Base-by-base conservation (phyloP, 1,140 invertebrate species). In the Ceratitis capitata region DNA sequence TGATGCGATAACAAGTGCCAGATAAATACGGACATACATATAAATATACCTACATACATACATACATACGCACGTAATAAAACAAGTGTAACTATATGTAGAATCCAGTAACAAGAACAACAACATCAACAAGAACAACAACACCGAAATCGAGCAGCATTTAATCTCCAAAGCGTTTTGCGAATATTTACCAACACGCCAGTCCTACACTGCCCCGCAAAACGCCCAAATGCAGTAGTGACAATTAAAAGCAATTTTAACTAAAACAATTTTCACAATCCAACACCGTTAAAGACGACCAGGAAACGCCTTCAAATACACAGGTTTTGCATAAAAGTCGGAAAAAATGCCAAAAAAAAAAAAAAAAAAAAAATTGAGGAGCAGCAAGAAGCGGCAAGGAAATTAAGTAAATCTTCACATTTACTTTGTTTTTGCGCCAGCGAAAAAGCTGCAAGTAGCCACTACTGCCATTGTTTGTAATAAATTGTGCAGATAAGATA, bases 401-500 rank as follows among this genome's bases (percentile, higher is more conserved):
- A 61, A 61, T 29, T 61, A 32, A 61, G 26, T 23, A 29, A 4
- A 19, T 32, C 29, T 69, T 35, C 16, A 10, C 4, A 56, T 56
- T 14, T 16, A 9, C 39, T 5, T 12, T 45, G 19, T 61, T n/a
- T n/a, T 16, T 64, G 29, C 7, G 69, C n/a, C 16, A 78, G 35
- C n/a, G n/a, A 39, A 45, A 78, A 78, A 45, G 1, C 69, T 23
- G 39, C 39, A 78, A n/a, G 69, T 78, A 42, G 69, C 69, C 69
- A 78, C n/a, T n/a, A 78, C 26, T 78, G 39, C 29, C 39, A 45
- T 78, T 78, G 69, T 78, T n/a, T 78, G 69, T 78, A 78, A 78
- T 78, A 78, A 78, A 78, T 78, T 78, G 16, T 45, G 69, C 39
- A 78, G 69, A 78, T 78, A 78, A 78, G 69, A 78, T 78, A 78